Conservation (phyloP, 2,113 vertebrate genomes). For the Sarotherodon lohbergeri region DNA sequence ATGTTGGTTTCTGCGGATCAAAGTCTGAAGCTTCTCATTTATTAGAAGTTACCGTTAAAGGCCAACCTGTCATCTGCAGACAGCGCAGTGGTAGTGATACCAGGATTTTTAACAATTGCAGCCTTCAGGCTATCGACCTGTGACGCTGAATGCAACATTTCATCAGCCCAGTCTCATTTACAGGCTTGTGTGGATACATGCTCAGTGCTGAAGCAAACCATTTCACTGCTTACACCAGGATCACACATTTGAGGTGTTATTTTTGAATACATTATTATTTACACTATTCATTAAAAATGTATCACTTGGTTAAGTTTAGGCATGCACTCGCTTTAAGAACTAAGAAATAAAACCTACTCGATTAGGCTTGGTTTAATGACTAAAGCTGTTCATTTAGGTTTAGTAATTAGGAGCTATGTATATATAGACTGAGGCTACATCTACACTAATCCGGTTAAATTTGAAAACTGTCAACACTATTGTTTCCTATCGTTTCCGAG, state of each 20-base stretch:
- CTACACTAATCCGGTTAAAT: not conserved
- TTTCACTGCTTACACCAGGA: not conserved
- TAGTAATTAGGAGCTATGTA: not conserved
- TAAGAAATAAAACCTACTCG: not conserved
- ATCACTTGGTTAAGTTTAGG: not conserved
- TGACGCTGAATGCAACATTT: not conserved
- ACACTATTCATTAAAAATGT: not conserved
- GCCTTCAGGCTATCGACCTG: not conserved
- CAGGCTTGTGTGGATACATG: not conserved
- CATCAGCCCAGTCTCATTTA: not conserved
- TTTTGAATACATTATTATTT: not conserved
- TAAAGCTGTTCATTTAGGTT: not conserved
- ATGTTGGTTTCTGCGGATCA: not conserved
- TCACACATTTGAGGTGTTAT: not conserved
- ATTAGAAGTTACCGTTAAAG: not conserved
- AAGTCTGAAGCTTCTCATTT: not conserved
- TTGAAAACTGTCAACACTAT: not conserved
- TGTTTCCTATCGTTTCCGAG: not conserved
- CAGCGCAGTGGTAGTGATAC: not conserved
- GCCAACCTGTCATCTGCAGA: not conserved
- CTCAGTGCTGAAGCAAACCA: not conserved
- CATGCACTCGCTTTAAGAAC: not conserved
- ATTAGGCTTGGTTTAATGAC: not conserved
- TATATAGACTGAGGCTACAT: not conserved
- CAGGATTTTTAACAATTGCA: not conserved